Base-by-base conservation (phyloP, 2,888 invertebrate species). In the Operophtera brumata region DNA sequence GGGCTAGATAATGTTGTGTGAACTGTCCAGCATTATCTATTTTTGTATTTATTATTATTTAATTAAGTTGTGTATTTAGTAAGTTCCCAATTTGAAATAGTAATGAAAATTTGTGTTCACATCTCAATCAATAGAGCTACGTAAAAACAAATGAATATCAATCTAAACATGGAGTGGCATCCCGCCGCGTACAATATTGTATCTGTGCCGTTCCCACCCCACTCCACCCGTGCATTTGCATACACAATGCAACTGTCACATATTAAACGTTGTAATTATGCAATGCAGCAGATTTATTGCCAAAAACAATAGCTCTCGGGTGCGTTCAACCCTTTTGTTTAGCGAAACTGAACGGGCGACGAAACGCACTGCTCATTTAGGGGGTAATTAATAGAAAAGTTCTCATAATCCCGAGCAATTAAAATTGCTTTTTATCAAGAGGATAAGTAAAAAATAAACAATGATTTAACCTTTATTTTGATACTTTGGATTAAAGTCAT, bases 231-330 rank as follows among this genome's bases (percentile, higher is more conserved):
- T 65, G 77, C 82, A 89, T 89, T 89, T 87, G 81, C 86, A 87
- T 86, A 78, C 77, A 86, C 84, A 88, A 86, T 84, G 80, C 84
- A 73, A 82, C 83, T 89, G 88, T 89, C 88, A 83, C 80, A 82
- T 78, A 83, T 83, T 84, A 86, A 87, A 87, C 81, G 76, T 74
- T 77, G 80, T 88, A 88, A 89, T 89, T 87, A 88, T 75, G 70
- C 80, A 78, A 78, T 77, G 75, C 77, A 82, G 80, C 82, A 89
- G 85, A 90, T 90, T 90, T 90, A 90, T 89, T 74, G 84, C 73
- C 67, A 84, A 83, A 88, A 86, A 90, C 90, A 89, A 90, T 78
- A 70, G 69, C 59, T 59, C 69, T 77, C 67, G 68, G 82, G 76
- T 68, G 69, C 73, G 51, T 73, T 78, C 70, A 80, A 85, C 84